Base-by-base conservation (phyloP, 2,113 vertebrate genomes). In the Mus pahari region DNA sequence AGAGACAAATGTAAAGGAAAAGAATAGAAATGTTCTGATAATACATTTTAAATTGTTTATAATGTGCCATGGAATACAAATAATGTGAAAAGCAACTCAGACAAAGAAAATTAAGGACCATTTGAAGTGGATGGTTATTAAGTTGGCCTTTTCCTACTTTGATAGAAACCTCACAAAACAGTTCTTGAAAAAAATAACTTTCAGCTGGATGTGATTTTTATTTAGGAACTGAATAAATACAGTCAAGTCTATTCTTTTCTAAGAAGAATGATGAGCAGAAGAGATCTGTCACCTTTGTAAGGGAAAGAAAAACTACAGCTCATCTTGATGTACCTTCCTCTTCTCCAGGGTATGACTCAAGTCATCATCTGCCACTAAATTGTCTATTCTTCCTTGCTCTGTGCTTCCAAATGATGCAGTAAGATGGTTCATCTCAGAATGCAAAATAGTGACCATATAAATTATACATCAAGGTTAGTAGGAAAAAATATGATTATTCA, bases 161-260 rank as follows among this genome's bases (percentile, higher is more conserved):
- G 62, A 89, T 22, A 95, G 94, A 84, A 95, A 74, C 77, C 68
- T 82, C 8, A 22, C 89, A 55, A 73, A 92, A 86, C 1, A 0
- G 1, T 83, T 96, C 96, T 94, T 97, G 22, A 71, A 92, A 64
- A 94, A 97, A 94, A 42, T 82, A 97, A 83, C 33, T 95, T 97
- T 82, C 78, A 92, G 12, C 75, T 95, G 70, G 62, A 48, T 90
- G 11, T 90, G 53, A 92, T 86, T 94, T 94, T 94, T 89, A 50
- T 22, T 48, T 66, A 28, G 26, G 16, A 94, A 86, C 28, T 93
- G 60, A 17, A 68, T 86, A 50, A 91, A 94, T 86, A 95, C 45
- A 90, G 93, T 14, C 39, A 75, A 74, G 31, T 87, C 48, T 94
- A 45, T 90, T 94, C 39, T 86, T 95, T 97, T 71, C 10, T 83